These are phyloP conservation scores for Masnerella sp. DNA, from an alignment of 2,888 invertebrate genomes.

Conservation along the genomic window DNA sequence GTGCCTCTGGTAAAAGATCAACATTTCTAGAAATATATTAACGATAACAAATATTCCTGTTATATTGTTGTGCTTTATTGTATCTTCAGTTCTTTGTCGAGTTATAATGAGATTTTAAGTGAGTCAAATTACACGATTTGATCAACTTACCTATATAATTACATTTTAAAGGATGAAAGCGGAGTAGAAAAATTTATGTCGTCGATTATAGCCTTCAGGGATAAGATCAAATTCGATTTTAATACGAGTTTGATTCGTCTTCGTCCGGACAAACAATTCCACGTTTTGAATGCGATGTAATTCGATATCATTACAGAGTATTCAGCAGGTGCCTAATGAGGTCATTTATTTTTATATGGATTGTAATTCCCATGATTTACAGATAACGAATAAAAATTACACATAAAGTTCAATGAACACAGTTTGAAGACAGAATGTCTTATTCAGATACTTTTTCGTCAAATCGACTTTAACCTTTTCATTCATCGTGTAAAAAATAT, in stretches of 20 bases:
- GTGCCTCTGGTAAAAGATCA: no score
- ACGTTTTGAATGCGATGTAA: slow-evolving; percentile 31
- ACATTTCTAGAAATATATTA: slow-evolving; percentile 74
- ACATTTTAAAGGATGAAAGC: slow-evolving; percentile 43
- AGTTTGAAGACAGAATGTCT: no score
- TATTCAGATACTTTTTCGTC: no score
- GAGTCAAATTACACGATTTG: slow-evolving; percentile 61
- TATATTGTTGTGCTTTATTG: slow-evolving; percentile 64
- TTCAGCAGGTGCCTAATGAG: slow-evolving; percentile 37
- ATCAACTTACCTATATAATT: slow-evolving; percentile 47
- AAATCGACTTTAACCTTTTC: no score
- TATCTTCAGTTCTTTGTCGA: slow-evolving; percentile 45
- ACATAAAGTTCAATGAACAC: no score
- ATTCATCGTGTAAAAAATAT: no score
- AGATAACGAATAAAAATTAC: no score
- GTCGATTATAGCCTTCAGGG: slow-evolving; percentile 55
- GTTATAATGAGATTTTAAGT: slow-evolving; percentile 62
- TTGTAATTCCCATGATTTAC: no score
- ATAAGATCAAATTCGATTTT: slow-evolving; percentile 57
- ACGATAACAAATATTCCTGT: slow-evolving; percentile 72
- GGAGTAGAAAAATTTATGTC: slow-evolving; percentile 45
- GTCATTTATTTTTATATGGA: slow-evolving; percentile 40
- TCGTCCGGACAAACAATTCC: slow-evolving; percentile 40
- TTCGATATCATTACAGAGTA: slow-evolving; percentile 49
- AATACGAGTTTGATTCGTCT: slow-evolving; percentile 56